These are phyloP conservation scores for Corythucha ciliata DNA, from an alignment of 2,888 invertebrate species.

Conservation along the genomic window DNA sequence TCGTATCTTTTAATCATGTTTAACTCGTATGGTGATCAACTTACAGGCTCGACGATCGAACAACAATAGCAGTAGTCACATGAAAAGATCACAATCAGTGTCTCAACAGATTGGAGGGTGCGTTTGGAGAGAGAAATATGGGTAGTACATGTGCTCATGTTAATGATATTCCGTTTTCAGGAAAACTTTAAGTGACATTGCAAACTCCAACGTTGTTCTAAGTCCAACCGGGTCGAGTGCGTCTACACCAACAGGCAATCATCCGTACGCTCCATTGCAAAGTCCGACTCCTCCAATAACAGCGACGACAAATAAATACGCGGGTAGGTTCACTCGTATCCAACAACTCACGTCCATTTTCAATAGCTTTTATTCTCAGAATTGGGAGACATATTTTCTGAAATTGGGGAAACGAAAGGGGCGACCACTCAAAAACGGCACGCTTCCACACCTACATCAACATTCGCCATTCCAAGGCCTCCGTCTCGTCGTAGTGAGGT, in stretches of 20 bases:
- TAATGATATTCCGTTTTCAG: slow-evolving; percentile 31
- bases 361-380: slow-evolving; percentile 45
- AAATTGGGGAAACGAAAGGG: slow-evolving; percentile 66
- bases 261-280: slow-evolving; percentile 64
- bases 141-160: background rate
- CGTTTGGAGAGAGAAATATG: slow-evolving; percentile 37
- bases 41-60: background rate
- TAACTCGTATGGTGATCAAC: background rate
- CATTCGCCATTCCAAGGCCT: slow-evolving; percentile 79
- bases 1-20: background rate
- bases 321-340: slow-evolving; percentile 42
- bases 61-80: slow-evolving; percentile 41
- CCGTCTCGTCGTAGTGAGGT: slow-evolving; percentile 74
- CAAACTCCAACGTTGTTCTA: slow-evolving; percentile 66
- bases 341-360: background rate
- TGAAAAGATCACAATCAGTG: slow-evolving; percentile 64
- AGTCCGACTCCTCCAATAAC: slow-evolving; percentile 44
- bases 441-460: slow-evolving; percentile 61
- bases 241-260: slow-evolving; percentile 62
- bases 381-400: slow-evolving; percentile 67
- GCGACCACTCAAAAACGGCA: slow-evolving; percentile 58
- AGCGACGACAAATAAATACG: slow-evolving; percentile 47
- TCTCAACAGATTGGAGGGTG: slow-evolving; percentile 62
- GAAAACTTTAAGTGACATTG: slow-evolving; percentile 63
- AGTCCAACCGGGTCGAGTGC: slow-evolving; percentile 78